Conservation (phyloP, 1,140 invertebrate species). For the Drosophila chauvacae region DNA sequence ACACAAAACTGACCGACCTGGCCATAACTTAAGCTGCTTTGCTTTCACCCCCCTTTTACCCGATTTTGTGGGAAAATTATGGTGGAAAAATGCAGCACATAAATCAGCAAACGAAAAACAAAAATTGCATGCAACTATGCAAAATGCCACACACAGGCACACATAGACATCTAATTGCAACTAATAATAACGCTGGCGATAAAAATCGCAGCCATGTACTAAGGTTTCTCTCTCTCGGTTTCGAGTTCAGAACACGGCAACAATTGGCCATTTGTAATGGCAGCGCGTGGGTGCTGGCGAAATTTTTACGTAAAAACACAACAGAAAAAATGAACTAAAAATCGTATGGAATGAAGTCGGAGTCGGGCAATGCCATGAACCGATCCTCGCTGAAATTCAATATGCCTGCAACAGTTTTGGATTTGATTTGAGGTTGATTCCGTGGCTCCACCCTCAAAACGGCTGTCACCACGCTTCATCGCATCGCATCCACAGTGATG, state of each 20-base stretch:
- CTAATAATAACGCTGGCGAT: slow-evolving; percentile 79
- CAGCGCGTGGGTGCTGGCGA: slow-evolving; percentile 43
- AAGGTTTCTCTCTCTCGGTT: background rate
- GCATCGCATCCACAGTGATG: slow-evolving; percentile 40
- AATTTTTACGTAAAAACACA: slow-evolving; percentile 1
- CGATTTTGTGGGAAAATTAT: slow-evolving; percentile 37
- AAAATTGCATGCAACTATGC: slow-evolving; percentile 75
- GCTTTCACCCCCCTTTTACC: slow-evolving; percentile 5
- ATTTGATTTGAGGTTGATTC: slow-evolving; percentile 52
- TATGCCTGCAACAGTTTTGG: slow-evolving; percentile 50
- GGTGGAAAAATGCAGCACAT: slow-evolving; percentile 44
- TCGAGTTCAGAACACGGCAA: slow-evolving; percentile 46
- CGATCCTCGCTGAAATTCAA: slow-evolving; percentile 67
- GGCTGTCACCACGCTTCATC: slow-evolving; percentile 72
- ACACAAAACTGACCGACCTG: slow-evolving; percentile 27
- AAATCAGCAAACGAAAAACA: slow-evolving; percentile 54
- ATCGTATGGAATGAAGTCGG: slow-evolving; percentile 29
- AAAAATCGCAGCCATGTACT: slow-evolving; percentile 58
- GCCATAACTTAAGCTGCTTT: slow-evolving; percentile 40
- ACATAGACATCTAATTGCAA: slow-evolving; percentile 79
- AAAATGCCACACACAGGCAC: slow-evolving; percentile 65
- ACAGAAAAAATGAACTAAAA: background rate
- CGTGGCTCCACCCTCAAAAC: slow-evolving; percentile 76
- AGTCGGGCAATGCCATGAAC: slow-evolving; percentile 45
- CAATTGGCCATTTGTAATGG: slow-evolving; percentile 63